Conservation (phyloP, 2,888 invertebrate genomes). For the Electrophaes corylata region DNA sequence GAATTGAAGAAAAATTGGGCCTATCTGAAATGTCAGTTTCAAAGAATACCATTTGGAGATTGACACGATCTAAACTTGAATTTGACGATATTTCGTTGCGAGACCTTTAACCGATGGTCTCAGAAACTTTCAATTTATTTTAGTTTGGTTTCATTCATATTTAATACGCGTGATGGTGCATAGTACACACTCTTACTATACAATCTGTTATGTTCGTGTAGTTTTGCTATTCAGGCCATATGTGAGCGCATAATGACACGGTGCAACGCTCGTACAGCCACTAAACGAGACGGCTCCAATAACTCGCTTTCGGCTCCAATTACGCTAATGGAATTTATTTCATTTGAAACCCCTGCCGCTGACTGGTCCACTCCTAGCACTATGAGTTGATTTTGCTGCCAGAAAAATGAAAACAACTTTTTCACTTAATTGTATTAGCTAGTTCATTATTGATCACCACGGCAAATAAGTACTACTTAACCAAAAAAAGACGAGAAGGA, state of each 20-base stretch:
- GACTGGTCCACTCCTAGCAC: constrained; percentile 40
- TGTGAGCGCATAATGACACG: constrained; percentile 12
- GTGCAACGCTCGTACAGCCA: constrained; percentile 12
- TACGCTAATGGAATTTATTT: constrained; percentile 79
- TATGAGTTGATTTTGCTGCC: constrained; percentile 37
- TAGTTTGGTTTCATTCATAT: no score
- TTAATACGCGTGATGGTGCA: no score
- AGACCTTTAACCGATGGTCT: no score
- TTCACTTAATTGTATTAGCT: not conserved
- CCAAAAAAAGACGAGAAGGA: no score
- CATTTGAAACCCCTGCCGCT: constrained; percentile 57
- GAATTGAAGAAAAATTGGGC: no score
- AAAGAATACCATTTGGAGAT: no score
- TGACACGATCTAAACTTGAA: no score
- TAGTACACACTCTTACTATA: no score
- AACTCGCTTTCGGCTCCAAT: constrained; percentile 67
- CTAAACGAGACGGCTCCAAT: constrained; percentile 47
- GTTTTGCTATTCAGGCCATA: not conserved
- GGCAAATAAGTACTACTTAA: not conserved
- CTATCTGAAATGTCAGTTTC: no score
- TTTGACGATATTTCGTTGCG: no score
- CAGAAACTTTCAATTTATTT: no score
- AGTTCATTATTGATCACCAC: not conserved
- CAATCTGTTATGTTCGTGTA: constrained; percentile 6
- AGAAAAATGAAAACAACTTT: constrained; percentile 18